A percentile compares a stretch with the other conserved stretches of the same genome.
Evolutionary conservation across 2,797 vertebrate species (phyloP).

Genomic region (Alectoris magna): DNA sequence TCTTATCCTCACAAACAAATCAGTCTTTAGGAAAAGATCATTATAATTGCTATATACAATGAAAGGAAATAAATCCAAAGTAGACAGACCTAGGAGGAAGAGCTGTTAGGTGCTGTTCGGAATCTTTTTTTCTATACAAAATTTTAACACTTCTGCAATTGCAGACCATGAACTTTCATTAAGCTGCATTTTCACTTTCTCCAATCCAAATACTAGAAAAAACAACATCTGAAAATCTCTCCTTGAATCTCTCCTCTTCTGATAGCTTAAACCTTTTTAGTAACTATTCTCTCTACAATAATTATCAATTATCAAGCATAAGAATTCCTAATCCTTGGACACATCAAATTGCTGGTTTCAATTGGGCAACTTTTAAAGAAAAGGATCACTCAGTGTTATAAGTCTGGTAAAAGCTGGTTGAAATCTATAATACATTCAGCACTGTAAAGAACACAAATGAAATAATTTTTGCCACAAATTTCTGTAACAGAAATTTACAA

Average conservation of each 20-base stretch:
- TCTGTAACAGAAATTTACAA: background rate
- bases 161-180: background rate
- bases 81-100: background rate
- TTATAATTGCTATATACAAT: background rate
- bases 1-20: constrained; percentile 6
- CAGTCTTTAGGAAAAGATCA: background rate
- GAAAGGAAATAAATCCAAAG: background rate
- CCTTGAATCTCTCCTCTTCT: background rate
- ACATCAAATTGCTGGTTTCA: background rate
- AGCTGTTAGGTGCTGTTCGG: background rate
- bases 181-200: background rate
- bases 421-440: background rate
- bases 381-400: background rate
- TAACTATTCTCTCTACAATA: background rate
- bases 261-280: background rate
- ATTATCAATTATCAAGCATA: background rate
- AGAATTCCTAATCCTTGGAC: background rate
- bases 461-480: background rate
- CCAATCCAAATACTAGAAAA: background rate
- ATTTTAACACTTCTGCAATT: background rate
- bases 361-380: background rate
- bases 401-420: background rate
- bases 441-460: background rate
- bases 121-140: background rate
- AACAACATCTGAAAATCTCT: background rate